These are phyloP conservation scores for Nothoprocta pentlandii DNA, from an alignment of 2,113 vertebrate species.

Conservation along the genomic window DNA sequence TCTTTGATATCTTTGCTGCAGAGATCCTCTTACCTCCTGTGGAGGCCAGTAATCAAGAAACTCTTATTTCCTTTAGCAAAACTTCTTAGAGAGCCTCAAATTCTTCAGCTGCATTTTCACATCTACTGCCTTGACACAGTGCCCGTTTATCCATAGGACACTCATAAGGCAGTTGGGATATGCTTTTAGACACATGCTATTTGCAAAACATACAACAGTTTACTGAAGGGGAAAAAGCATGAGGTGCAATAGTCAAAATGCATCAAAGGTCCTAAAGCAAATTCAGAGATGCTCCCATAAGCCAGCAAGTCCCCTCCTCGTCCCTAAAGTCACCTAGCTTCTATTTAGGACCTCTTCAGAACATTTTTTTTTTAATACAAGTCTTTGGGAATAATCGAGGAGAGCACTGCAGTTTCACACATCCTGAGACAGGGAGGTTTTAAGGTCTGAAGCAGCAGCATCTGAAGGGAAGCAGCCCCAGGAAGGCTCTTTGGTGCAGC, in stretches of 20 bases:
- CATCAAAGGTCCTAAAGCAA: background rate
- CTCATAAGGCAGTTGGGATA: too few species aligned
- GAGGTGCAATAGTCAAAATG: background rate
- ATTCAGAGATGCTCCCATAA: background rate
- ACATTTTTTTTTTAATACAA: background rate
- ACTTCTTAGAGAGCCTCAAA: background rate
- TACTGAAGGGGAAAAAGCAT: background rate
- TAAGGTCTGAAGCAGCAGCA: background rate
- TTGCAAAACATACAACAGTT: background rate
- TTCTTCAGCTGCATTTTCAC: background rate
- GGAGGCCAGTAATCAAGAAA: background rate
- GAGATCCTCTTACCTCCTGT: background rate
- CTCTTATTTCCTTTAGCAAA: background rate
- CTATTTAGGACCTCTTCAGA: background rate
- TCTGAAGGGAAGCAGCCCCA: background rate
- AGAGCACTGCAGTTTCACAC: background rate
- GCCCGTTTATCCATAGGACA: background rate
- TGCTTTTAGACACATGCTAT: too few species aligned
- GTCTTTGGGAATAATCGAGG: background rate
- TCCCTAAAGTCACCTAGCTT: background rate
- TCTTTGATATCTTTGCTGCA: background rate
- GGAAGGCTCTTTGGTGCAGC: background rate
- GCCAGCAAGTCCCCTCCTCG: background rate
- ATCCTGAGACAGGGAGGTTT: background rate
- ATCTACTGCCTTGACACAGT: rapidly evolving